Conservation (phyloP, 2,113 vertebrate genomes). For the Antigone vipio region DNA sequence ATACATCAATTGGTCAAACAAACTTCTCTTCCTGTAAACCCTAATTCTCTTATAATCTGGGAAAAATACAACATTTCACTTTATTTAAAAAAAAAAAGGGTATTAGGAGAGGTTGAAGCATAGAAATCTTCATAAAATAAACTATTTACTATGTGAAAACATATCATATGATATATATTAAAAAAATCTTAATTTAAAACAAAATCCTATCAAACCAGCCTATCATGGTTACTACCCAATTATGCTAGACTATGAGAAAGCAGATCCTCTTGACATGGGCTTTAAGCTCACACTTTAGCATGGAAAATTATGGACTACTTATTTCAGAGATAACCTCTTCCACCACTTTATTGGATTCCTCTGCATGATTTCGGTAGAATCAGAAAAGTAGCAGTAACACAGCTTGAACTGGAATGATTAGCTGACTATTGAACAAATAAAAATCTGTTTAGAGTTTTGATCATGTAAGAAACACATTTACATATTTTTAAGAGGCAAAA, state of each 20-base stretch:
- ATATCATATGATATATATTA: neutral
- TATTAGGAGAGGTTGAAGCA: neutral
- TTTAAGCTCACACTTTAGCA: neutral
- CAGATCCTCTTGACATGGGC: neutral
- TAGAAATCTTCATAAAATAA: neutral
- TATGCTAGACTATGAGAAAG: neutral
- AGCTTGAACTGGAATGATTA: neutral
- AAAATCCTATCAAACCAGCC: neutral
- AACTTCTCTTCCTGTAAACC: neutral
- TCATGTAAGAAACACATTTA: neutral
- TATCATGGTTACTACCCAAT: neutral
- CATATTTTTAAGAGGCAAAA: neutral
- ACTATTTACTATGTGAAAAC: neutral
- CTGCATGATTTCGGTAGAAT: neutral
- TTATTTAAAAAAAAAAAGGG: neutral
- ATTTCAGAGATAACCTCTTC: neutral
- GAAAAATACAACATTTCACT: neutral
- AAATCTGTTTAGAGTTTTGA: neutral
- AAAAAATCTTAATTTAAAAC: neutral
- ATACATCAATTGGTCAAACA: neutral
- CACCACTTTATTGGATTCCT: neutral
- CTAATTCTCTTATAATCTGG: neutral
- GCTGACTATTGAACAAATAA: neutral
- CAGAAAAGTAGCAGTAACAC: neutral
- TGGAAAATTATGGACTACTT: neutral